These are phyloP conservation scores for Plutomurus gul DNA, from an alignment of 1,140 invertebrate species.

Conservation along the genomic window DNA sequence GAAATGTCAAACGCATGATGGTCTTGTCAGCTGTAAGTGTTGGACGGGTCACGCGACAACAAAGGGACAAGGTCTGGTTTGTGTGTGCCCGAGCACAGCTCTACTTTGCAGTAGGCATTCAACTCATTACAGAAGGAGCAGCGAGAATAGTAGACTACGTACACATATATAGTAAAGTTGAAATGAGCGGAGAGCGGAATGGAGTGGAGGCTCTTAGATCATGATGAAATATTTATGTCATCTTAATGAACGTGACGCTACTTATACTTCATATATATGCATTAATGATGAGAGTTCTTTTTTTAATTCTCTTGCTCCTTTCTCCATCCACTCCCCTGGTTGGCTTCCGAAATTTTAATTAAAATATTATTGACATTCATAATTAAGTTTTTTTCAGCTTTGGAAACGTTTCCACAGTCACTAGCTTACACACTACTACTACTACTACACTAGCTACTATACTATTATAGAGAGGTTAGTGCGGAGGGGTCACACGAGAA, in stretches of 20 bases:
- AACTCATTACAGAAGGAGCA: neutral
- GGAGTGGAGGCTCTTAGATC: constrained; percentile 44
- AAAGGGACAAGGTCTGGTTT: too few species aligned
- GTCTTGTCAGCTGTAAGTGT: too few species aligned
- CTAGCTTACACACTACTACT: too few species aligned
- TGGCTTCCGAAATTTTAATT: constrained; percentile 51
- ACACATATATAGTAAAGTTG: neutral
- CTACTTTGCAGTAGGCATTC: too few species aligned
- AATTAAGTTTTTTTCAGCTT: constrained; percentile 53
- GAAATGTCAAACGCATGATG: too few species aligned
- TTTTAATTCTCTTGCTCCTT: constrained; percentile 47
- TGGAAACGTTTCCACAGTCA: constrained; percentile 18
- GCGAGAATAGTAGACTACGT: neutral
- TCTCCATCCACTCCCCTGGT: constrained; percentile 34
- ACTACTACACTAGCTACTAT: too few species aligned
- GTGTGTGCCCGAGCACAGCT: too few species aligned
- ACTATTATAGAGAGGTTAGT: neutral
- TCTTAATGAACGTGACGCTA: constrained; percentile 54
- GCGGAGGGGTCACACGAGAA: neutral
- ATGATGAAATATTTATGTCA: constrained; percentile 53
- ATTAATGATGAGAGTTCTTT: constrained; percentile 51
- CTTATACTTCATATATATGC: constrained; percentile 50
- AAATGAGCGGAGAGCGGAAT: neutral
- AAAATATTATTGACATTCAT: constrained; percentile 54
- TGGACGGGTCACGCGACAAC: too few species aligned